Evolutionary conservation across 2,888 invertebrate genomes (phyloP), one percentile per base, ranked within the genome.

Genomic region (Ormyrus thymus): DNA sequence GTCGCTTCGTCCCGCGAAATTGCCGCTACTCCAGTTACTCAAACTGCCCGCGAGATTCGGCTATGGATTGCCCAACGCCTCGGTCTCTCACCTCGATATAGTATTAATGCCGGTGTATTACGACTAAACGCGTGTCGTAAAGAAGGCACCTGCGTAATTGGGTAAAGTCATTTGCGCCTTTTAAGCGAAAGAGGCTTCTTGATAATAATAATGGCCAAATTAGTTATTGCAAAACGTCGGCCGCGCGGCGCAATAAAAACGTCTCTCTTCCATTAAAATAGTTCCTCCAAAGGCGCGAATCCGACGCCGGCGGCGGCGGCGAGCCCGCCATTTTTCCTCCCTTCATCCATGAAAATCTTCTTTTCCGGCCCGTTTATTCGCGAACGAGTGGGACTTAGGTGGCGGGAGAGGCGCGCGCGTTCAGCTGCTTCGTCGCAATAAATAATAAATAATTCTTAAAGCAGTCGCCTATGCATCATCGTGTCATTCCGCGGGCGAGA

Each of bases 361-460:
- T 81, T 79, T 81, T 79, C 79, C 79, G 70, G 69, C 50, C 73
- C 81, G 81, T 79, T 79, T 81, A 74, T 66, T 79, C 79, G 73
- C 72, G 45, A 76, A 72, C 72, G 76, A 56, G 75, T 65, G 73
- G 75, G 75, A 68, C 75, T 75, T 75, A 65, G 50, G 71, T 51
- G 71, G 51, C 9, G n/a, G 9, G n/a, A 4, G 29, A 29, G 77
- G 7, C n/a, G 15, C 10, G 48, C 69, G 61, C 66, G 70, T 74
- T 62, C 76, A 69, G 70, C 71, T 58, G 78, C 72, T 75, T 75
- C 72, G 79, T 66, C 81, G 86, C 87, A 85, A 89, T 88, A 89
- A 89, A 89, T 89, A 89, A 89, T 87, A 88, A 88, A 89, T 89
- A 89, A 89, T 89, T 89, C 89, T 89, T 86, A 87, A 88, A 89